These are phyloP conservation scores for Sebastes flavidus DNA, from an alignment of 2,797 vertebrate genomes.

Conservation along the genomic window DNA sequence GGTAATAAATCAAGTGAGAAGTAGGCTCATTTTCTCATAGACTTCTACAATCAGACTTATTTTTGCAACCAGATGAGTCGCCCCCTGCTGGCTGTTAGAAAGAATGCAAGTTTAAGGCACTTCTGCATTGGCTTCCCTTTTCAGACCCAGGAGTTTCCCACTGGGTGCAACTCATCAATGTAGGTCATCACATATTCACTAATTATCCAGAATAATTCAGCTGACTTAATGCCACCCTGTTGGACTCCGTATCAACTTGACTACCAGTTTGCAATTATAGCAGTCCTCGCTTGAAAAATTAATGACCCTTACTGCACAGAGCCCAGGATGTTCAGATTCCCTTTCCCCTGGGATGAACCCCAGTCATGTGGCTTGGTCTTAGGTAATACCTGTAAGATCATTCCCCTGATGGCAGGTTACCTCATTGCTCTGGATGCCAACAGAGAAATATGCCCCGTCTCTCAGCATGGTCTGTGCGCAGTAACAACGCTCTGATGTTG, in stretches of 20 bases:
- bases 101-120: neutral
- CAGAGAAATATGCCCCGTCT: constrained; percentile 35
- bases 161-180: neutral
- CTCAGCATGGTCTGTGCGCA: constrained; percentile 11
- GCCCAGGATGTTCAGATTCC: neutral
- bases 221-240: constrained; percentile 1
- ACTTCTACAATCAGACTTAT: too few relatives aligned
- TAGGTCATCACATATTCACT: constrained; percentile 2
- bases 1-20: too few relatives aligned
- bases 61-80: too few relatives aligned
- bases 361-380: constrained; percentile 34
- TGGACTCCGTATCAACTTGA: neutral
- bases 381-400: constrained; percentile 31
- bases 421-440: constrained; percentile 2
- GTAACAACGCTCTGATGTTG: constrained; percentile 38
- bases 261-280: constrained; percentile 30
- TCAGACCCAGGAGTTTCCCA: neutral
- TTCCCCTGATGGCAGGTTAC: constrained; percentile 43
- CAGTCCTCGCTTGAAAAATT: constrained; percentile 9
- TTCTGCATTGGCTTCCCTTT: neutral
- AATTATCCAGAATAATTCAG: constrained; percentile 43
- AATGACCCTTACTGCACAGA: neutral
- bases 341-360: constrained; percentile 21
- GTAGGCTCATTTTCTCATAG: too few relatives aligned
- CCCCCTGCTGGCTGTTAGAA: too few relatives aligned